Base-by-base conservation (phyloP, 2,113 vertebrate genomes). In the Morone chrysops region DNA sequence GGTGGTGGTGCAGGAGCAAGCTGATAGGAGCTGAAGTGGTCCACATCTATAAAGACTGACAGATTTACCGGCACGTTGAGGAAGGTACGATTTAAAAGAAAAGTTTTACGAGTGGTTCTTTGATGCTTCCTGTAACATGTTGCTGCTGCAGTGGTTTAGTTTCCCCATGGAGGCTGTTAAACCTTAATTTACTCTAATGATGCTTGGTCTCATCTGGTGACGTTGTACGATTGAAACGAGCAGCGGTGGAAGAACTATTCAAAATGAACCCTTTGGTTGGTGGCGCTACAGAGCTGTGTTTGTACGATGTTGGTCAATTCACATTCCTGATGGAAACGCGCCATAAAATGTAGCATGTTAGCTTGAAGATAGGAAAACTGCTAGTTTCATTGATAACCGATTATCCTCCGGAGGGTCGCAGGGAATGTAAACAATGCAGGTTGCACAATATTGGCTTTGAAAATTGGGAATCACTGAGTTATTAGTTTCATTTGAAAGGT, bases 1-100 rank as follows among this genome's bases (percentile, higher is more conserved):
- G 85, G 63, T 71, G 72, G 25, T 4, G 86, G 59, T 17, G 75
- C 51, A 71, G 82, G 48, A 56, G 8, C 9, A 43, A 53, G 0
- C 65, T n/a, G 63, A 75, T 71, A 65, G 89, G 78, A 81, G 83
- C 81, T 61, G 63, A 36, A 60, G 31, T 31, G 31, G 75, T 82
- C 67, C 71, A 51, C 41, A 1, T 62, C 38, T 12, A 1, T 12
- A 1, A 31, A 68, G 60, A 14, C 38, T 70, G 73, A 81, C 65
- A 45, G 73, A 79, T 8, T 6, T 10, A 54, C 76, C 31, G 20
- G 43, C 61, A 8, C 0, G 8, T 16, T 57, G 31, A 51, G 54
- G 22, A 43, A 60, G 65, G 40, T 70, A 54, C 7, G 41, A 40
- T 38, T 25, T n/a, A 25, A 45, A 18, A 50, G 17, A 14, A 22